Evolutionary conservation across 2,888 invertebrate species (phyloP), one percentile per base, ranked within the genome.

Genomic region (Lamproptera curius): DNA sequence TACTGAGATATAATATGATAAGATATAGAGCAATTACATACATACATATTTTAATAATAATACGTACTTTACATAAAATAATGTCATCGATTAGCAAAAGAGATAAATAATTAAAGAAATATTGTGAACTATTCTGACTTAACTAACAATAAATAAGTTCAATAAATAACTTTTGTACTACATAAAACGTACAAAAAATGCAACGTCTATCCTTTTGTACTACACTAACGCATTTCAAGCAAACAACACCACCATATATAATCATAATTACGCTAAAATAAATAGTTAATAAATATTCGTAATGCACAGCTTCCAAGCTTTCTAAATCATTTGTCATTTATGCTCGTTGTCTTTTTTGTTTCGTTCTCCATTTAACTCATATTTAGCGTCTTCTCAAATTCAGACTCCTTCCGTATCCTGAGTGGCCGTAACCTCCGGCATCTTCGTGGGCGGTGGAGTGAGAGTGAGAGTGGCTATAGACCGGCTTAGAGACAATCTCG

Each of bases 401-500:
- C 23, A 86, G 49, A 43, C 65, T 84, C 49, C 87, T 75, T 0
- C 87, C 89, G 33, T 90, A 90, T 0, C 90, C 90, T 0, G 89
- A 88, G 63, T 89, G 90, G 0, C 89, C 89, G 34, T 89, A 87
- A 0, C 85, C 89, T 0, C 89, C 89, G 0, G 80, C 88, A 45
- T 91, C 91, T 52, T 91, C 91, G 59, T 91, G 90, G 2, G 87
- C 89, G 0, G 90, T 88, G 0, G 91, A 91, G 44, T 91, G 91
- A 0, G 89, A 84, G 48, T 91, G 90, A 2, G 89, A 86, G 16
- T 92, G 92, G 1, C 91, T 90, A 70, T 95, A 94, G 0, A 95
- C 87, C 0, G 95, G 95, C 59, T 95, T 95, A 34, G 94, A 92
- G 5, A 95, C 92, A 52, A 95, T 94, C 78, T 95, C 95, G 67